These are phyloP conservation scores for Machimus rusticus DNA, from an alignment of 2,888 invertebrate genomes.

Conservation along the genomic window DNA sequence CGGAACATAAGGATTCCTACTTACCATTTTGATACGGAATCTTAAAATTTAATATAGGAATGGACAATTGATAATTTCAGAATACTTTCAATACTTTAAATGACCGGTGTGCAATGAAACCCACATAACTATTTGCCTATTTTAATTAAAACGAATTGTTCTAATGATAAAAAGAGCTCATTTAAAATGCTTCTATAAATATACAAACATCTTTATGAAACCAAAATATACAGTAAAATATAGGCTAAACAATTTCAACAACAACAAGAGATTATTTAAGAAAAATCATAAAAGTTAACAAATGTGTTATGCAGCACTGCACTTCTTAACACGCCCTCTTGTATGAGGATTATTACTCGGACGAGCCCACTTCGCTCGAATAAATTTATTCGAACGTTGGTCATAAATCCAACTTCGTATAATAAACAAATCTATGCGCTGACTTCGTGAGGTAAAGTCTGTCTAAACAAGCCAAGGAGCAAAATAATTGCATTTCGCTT, in stretches of 20 bases:
- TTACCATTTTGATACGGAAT: no score
- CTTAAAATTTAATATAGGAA: no score
- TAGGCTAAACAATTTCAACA: background rate
- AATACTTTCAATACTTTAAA: no score
- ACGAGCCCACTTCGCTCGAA: background rate
- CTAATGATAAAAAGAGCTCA: background rate
- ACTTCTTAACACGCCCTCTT: background rate
- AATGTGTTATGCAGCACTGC: background rate
- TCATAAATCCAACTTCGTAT: background rate
- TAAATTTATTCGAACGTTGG: background rate
- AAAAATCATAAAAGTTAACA: background rate
- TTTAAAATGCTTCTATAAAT: background rate
- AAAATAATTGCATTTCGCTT: background rate
- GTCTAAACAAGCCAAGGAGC: background rate
- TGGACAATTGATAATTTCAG: no score
- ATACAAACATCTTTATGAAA: background rate
- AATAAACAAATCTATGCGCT: background rate
- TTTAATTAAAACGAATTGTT: no score
- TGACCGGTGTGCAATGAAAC: no score
- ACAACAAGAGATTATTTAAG: background rate
- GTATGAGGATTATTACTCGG: background rate
- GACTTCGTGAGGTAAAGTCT: background rate
- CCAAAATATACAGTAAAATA: background rate
- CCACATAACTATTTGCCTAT: no score
- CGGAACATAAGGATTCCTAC: no score